Evolutionary conservation across 2,113 vertebrate genomes (phyloP), one percentile per base, ranked within the genome.

Genomic region (Dromiciops gliroides): DNA sequence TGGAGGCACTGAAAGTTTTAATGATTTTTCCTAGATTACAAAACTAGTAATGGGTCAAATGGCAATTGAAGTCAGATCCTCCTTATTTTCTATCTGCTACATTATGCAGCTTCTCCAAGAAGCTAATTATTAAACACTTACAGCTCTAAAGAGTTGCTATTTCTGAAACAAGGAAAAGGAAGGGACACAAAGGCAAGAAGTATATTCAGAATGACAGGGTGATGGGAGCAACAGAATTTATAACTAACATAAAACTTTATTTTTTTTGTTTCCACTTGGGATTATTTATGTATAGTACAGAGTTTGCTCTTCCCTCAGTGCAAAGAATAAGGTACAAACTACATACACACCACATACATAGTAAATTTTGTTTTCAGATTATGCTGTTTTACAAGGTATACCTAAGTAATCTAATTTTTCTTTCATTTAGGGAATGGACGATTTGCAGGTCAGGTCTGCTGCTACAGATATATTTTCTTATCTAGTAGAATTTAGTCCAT

Each of bases 401-500:
- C 93, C 22, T 95, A 75, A 95, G n/a, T 96, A 92, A 96, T 48
- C 23, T 90, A 14, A 24, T 93, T 94, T 95, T 91, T 95, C 47
- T 94, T 88, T 94, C 94, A 93, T 50, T 92, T 95, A 99, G 99
- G 99, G 99, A 93, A 99, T 99, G 99, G 99, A 99, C 95, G 99
- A 99, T 98, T 98, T 99, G 97, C 99, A 99, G 98, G 99, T 99
- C 97, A 99, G 99, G 98, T 99, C 99, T 95, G 99, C 99, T 98
- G 99, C 99, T 96, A 99, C 99, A 94, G 99, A 99, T 98, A 99
- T 99, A 98, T 99, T 99, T 99, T 99, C 99, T 95, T 99, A 99
- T 98, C 99, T 99, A 97, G 99, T 99, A 98, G 99, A 99, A 98
- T 99, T 99, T 98, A 99, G 99, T 98, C 99, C 99, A 97, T 99